These are phyloP conservation scores for Acrocephalus scirpaceus DNA, from an alignment of 2,797 vertebrate genomes.

Conservation along the genomic window DNA sequence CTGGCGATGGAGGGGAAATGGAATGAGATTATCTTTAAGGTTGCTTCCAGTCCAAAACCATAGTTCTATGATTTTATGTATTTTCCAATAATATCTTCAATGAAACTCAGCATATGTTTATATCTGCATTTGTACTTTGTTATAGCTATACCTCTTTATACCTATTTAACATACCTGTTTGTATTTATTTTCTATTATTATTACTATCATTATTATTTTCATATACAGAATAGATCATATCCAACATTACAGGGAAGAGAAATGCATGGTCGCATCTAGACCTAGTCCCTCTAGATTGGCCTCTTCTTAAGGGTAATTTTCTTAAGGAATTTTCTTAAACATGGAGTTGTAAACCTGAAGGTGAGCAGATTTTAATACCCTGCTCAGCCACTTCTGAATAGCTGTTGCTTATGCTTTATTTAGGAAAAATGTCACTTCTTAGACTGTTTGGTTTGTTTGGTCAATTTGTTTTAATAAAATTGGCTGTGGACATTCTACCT, in stretches of 20 bases:
- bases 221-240: not conserved
- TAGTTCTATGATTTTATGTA: not conserved
- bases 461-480: not conserved
- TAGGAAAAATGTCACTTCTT: not conserved
- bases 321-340: not conserved
- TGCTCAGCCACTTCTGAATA: not conserved
- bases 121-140: not conserved
- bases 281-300: rapidly evolving
- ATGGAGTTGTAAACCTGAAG: rapidly evolving
- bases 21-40: not conserved
- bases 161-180: not conserved
- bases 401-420: rapidly evolving
- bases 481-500: rapidly evolving
- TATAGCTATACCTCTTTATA: not conserved
- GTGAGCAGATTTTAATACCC: not conserved
- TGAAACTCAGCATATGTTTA: not conserved
- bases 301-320: not conserved
- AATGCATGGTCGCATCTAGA: not conserved
- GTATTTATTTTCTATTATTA: not conserved
- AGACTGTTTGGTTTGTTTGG: not conserved
- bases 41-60: not conserved
- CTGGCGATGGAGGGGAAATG: too few relatives aligned
- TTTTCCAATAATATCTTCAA: not conserved
- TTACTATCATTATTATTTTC: not conserved
- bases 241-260: not conserved